Evolutionary conservation across 2,113 vertebrate species (phyloP).

Genomic region (Rhadina sibilatrix): DNA sequence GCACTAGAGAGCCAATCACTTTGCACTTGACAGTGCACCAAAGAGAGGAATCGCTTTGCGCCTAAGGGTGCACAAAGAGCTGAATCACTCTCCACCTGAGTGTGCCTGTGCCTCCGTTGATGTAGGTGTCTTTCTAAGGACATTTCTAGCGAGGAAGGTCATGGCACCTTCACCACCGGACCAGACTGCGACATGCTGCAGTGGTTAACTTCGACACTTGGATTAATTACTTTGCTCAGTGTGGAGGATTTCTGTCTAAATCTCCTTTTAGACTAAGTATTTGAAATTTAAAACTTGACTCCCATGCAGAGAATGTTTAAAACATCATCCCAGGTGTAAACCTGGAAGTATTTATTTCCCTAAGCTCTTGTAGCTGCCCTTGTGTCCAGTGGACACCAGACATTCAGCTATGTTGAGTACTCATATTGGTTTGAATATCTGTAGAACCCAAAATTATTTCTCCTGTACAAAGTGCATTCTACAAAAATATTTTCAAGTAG

Average conservation of each 20-base stretch:
- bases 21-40: too few relatives aligned
- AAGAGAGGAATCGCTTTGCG: too few relatives aligned
- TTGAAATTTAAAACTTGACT: neutral
- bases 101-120: too few relatives aligned
- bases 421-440: neutral
- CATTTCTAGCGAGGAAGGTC: too few relatives aligned
- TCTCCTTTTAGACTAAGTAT: neutral
- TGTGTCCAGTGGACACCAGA: neutral
- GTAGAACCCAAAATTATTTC: neutral
- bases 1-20: too few relatives aligned
- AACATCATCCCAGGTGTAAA: neutral
- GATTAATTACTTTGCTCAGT: neutral
- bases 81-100: too few relatives aligned
- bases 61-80: too few relatives aligned
- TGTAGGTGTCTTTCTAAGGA: too few relatives aligned
- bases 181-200: neutral
- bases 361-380: neutral
- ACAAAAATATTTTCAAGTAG: neutral
- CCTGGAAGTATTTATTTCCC: neutral
- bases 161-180: too few relatives aligned
- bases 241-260: neutral
- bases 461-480: neutral
- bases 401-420: neutral
- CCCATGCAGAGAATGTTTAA: neutral
- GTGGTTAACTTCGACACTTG: neutral